Conservation (phyloP, 2,888 invertebrate species). For the Plutella xylostella region DNA sequence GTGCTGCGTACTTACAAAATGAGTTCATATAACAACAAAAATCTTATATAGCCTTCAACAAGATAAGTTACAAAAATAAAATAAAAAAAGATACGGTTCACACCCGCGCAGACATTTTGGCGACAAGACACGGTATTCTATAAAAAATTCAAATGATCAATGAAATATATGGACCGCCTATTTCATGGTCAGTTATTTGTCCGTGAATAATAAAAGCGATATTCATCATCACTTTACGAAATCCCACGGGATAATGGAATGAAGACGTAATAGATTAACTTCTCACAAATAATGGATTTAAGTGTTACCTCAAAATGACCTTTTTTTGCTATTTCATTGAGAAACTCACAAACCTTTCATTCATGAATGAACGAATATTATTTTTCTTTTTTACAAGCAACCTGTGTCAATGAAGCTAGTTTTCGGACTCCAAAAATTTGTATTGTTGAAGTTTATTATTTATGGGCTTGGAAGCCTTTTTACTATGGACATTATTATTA, state of each 20-base stretch:
- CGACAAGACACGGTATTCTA: too few species aligned
- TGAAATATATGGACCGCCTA: conserved; percentile 12
- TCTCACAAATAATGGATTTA: conserved; percentile 30
- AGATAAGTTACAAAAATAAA: too few species aligned
- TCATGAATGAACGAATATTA: conserved; percentile 21
- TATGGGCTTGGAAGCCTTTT: conserved; percentile 31
- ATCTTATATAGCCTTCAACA: too few species aligned
- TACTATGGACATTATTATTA: conserved; percentile 5
- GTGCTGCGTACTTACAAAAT: too few species aligned
- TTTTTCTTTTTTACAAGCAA: conserved; percentile 34
- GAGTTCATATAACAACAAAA: too few species aligned
- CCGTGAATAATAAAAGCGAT: conserved; percentile 30
- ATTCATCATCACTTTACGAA: conserved; percentile 37
- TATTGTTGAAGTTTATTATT: conserved; percentile 58
- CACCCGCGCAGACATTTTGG: background rate
- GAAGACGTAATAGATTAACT: conserved; percentile 53
- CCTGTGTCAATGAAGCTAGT: conserved; percentile 39
- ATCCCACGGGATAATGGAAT: conserved; percentile 57
- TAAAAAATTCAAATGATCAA: background rate
- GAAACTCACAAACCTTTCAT: conserved; percentile 37
- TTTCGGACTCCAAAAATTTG: conserved; percentile 56
- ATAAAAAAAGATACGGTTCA: background rate
- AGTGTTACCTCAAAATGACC: conserved; percentile 20
- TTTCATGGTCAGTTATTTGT: conserved; percentile 24
- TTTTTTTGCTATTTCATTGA: conserved; percentile 41